These are phyloP conservation scores for Heliconius himera DNA, from an alignment of 1,140 invertebrate genomes.

Conservation along the genomic window DNA sequence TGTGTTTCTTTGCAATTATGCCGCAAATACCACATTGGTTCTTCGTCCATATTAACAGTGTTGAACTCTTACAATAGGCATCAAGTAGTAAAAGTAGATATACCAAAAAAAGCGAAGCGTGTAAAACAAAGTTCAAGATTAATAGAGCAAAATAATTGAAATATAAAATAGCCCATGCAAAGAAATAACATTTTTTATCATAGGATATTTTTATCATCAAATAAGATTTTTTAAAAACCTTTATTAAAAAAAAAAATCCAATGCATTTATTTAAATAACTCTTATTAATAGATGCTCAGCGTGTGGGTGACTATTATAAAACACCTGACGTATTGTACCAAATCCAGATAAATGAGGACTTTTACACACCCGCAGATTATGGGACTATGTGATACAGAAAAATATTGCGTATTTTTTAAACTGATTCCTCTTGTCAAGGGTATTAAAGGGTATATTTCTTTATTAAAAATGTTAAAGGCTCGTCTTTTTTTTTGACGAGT, in stretches of 20 bases:
- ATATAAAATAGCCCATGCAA: not conserved
- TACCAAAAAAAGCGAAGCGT: too few relatives aligned
- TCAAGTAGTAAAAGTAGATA: too few relatives aligned
- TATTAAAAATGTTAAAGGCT: not conserved
- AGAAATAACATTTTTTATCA: not conserved
- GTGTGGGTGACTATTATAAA: constrained; percentile 12
- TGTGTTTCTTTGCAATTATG: too few relatives aligned
- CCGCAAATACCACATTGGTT: too few relatives aligned
- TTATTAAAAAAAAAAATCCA: constrained; percentile 4
- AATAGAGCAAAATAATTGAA: too few relatives aligned
- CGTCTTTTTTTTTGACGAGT: not conserved
- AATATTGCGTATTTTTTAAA: not conserved
- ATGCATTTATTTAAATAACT: constrained; percentile 12
- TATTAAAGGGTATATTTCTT: not conserved
- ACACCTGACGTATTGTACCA: constrained; percentile 20
- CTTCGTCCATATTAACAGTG: too few relatives aligned
- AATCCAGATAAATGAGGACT: constrained; percentile 25
- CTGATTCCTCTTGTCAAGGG: not conserved
- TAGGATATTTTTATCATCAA: too few relatives aligned
- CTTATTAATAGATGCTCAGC: constrained; percentile 19
- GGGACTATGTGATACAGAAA: not conserved
- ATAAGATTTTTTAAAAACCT: too few relatives aligned
- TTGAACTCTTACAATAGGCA: too few relatives aligned
- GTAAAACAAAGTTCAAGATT: too few relatives aligned
- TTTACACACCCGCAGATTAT: constrained; percentile 4